Base-by-base conservation (phyloP, 2,888 invertebrate genomes). In the Clanis bilineata region DNA sequence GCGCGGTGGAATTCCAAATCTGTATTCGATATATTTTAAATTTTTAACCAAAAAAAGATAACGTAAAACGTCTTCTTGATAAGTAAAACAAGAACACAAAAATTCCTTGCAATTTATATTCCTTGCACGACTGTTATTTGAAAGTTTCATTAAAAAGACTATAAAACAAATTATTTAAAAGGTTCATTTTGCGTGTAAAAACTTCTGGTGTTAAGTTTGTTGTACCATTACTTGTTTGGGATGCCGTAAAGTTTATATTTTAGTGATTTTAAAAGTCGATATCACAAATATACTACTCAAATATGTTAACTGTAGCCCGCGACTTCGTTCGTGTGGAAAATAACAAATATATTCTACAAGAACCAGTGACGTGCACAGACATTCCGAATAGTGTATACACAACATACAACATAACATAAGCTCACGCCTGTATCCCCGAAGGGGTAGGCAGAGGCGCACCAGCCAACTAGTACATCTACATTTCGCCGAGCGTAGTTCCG, bases 131-230 rank as follows among this genome's bases (percentile, higher is more conserved):
- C 9, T 32, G 28, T 18, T 51, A 21, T 32, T 32, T 51, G 28
- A 32, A 51, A 18, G 51, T 51, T 51, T 51, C 51, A 51, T 51
- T 51, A 51, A 51, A 51, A 51, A 32, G 32, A 5, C 32, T 15
- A 51, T 51, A 51, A 32, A 51, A 51, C 51, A 51, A 51, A 51
- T 51, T 51, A 32, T 51, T 51, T 51, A 51, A 44, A 51, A 51
- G 32, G 51, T 21, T 18, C 51, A 51, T 51, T 51, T 51, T 9
- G 32, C 32, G 0, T 12, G 28, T 18, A 15, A 28, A 18, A 47
- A 51, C 51, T 51, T 51, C 51, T 51, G 32, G 51, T 51, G 9
- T 51, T 51, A 32, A 32, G 4, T 51, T 32, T 32, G 32, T 1
- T 3, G 22, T 22, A 18, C 4, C 32, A 21, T 32, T 51, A 51